Percentiles rank a stretch among this genome's conserved stretches.
Evolutionary conservation across 2,888 invertebrate genomes (phyloP).

Genomic region (Chouioia cunea): DNA sequence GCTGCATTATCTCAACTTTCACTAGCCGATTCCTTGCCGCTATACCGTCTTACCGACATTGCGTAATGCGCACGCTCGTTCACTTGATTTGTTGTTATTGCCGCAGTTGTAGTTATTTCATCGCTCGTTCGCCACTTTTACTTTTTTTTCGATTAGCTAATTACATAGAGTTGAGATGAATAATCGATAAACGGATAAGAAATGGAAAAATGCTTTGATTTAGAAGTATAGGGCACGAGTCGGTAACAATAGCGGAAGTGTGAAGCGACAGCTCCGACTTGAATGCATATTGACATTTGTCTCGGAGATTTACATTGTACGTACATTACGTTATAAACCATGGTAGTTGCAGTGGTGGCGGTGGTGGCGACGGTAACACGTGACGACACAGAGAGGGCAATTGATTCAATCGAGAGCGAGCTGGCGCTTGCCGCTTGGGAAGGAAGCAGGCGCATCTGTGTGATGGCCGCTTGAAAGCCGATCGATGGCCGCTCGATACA

Average conservation of each 20-base stretch:
- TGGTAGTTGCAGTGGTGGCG: too few relatives aligned
- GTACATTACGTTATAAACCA: slow-evolving; percentile 32
- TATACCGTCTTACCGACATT: too few relatives aligned
- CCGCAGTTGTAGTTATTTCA: too few relatives aligned
- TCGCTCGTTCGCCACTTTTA: too few relatives aligned
- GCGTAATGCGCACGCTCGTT: not conserved
- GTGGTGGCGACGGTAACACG: slow-evolving; percentile 35
- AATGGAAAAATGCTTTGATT: slow-evolving; percentile 18
- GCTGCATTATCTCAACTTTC: slow-evolving; percentile 27
- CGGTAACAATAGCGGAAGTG: slow-evolving; percentile 13
- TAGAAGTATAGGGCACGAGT: slow-evolving; percentile 1
- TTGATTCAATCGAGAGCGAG: too few relatives aligned
- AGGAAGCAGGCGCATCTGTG: slow-evolving; percentile 23
- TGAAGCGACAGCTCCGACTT: not conserved
- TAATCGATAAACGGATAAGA: not conserved
- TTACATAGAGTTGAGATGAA: too few relatives aligned
- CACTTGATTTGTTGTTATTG: not conserved
- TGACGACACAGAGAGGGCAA: slow-evolving; percentile 34
- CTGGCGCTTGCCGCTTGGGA: slow-evolving; percentile 10
- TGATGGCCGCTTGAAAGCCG: slow-evolving; percentile 41
- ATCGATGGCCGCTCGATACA: slow-evolving; percentile 44
- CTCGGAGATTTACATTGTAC: slow-evolving; percentile 39
- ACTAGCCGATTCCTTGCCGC: slow-evolving; percentile 14
- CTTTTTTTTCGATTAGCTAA: too few relatives aligned
- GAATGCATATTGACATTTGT: slow-evolving; percentile 35